phyloP scores from a whole-genome alignment of 2,797 vertebrate species.

The Eleutherodactylus coqui region DNA sequence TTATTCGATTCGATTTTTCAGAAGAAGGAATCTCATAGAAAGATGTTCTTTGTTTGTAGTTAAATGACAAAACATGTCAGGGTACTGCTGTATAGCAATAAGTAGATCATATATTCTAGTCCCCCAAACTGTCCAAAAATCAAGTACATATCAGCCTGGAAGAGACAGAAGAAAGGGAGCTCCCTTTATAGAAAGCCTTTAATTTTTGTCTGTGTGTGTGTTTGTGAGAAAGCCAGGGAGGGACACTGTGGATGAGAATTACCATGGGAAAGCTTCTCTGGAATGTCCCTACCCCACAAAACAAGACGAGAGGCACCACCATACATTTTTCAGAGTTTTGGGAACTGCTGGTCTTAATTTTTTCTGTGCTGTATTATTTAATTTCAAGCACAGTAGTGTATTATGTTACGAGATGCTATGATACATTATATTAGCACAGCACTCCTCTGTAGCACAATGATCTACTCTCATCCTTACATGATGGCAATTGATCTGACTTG shows the following conservation, averaged over 20 bases:
- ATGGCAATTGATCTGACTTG: background rate
- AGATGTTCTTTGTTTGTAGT: constrained; percentile 70
- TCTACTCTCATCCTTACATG: background rate
- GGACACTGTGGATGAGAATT: constrained; percentile 40
- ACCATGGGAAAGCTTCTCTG: constrained; percentile 65
- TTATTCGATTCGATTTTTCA: constrained; percentile 68
- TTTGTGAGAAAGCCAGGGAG: constrained; percentile 57
- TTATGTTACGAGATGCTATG: constrained; percentile 59
- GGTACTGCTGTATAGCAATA: constrained; percentile 68
- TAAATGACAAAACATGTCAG: constrained; percentile 69
- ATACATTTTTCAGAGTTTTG: constrained; percentile 61
- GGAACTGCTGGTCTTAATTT: constrained; percentile 64
- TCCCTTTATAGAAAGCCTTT: constrained; percentile 60
- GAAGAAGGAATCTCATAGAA: constrained; percentile 69
- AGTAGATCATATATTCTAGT: constrained; percentile 65
- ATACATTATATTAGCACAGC: constrained; percentile 54
- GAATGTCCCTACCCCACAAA: constrained; percentile 64
- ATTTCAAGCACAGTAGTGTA: constrained; percentile 60
- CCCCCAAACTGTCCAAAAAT: constrained; percentile 60
- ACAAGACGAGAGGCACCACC: constrained; percentile 59
- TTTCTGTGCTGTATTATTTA: constrained; percentile 52
- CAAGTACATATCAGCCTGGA: constrained; percentile 55
- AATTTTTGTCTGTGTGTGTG: constrained; percentile 63
- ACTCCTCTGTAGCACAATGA: constrained; percentile 21
- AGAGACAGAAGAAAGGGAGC: constrained; percentile 60